These are phyloP conservation scores for Micromys minutus DNA, from an alignment of 2,113 vertebrate genomes.

Conservation along the genomic window DNA sequence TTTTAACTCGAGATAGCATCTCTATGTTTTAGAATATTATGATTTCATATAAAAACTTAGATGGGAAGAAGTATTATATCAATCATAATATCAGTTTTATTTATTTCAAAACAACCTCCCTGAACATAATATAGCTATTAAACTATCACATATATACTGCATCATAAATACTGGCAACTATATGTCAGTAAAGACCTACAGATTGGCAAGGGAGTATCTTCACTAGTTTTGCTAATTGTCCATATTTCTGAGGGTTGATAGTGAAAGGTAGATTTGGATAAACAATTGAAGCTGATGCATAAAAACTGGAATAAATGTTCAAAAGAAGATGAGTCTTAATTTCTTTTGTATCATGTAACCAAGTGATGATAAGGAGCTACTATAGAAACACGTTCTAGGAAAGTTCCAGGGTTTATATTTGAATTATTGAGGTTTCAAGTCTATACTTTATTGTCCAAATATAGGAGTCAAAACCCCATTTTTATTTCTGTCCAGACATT, in stretches of 20 bases:
- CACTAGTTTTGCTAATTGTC: neutral
- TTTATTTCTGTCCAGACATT: slow-evolving; percentile 4
- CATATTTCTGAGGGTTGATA: neutral
- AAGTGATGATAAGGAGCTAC: neutral
- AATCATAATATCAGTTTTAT: neutral
- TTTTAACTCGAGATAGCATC: neutral
- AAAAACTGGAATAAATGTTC: neutral
- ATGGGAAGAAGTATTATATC: neutral
- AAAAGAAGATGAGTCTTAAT: neutral
- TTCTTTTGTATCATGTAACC: neutral
- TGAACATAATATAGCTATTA: neutral
- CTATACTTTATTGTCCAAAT: neutral
- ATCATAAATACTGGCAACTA: neutral
- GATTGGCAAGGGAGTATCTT: neutral
- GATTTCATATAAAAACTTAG: slow-evolving; percentile 2
- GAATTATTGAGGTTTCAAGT: neutral
- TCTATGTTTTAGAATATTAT: neutral
- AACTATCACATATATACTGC: neutral
- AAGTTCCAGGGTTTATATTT: neutral
- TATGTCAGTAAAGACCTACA: neutral
- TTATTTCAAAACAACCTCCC: neutral
- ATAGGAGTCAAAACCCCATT: neutral
- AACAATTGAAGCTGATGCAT: neutral
- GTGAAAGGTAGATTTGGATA: neutral
- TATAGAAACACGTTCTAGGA: neutral